Conservation (phyloP, 2,888 invertebrate species). For the Biston stratarius region DNA sequence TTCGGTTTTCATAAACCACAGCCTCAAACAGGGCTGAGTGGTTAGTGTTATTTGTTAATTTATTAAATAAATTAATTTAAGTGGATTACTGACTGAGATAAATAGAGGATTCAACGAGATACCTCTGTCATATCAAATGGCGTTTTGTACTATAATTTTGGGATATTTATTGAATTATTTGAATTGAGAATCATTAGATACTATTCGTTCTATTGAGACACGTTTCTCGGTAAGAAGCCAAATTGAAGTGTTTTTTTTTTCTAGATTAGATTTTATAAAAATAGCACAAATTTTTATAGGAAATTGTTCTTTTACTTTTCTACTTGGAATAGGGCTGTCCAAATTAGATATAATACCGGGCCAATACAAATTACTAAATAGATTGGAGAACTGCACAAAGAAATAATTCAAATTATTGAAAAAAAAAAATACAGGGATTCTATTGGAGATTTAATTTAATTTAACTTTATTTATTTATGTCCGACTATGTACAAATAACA, state of each 20-base stretch:
- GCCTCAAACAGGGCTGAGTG: conserved; percentile 56
- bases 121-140: conserved; percentile 4
- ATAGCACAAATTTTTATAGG: conserved; percentile 4
- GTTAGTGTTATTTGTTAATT: neutral
- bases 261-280: neutral
- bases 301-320: neutral
- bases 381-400: too few species aligned
- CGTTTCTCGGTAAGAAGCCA: neutral
- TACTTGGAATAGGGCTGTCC: too few species aligned
- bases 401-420: too few species aligned
- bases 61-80: neutral
- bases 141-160: conserved; percentile 6
- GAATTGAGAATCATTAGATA: neutral
- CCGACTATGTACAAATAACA: too few species aligned
- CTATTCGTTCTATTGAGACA: neutral
- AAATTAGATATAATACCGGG: too few species aligned
- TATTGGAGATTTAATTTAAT: too few species aligned
- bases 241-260: neutral
- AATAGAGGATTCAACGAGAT: neutral
- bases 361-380: too few species aligned
- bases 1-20: conserved; percentile 79
- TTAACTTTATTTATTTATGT: too few species aligned
- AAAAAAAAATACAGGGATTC: too few species aligned
- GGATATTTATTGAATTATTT: neutral
- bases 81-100: conserved; percentile 1